Percentiles rank a stretch among this genome's conserved stretches.
Conservation (phyloP, 2,113 vertebrate species). For the Strix aluco region DNA sequence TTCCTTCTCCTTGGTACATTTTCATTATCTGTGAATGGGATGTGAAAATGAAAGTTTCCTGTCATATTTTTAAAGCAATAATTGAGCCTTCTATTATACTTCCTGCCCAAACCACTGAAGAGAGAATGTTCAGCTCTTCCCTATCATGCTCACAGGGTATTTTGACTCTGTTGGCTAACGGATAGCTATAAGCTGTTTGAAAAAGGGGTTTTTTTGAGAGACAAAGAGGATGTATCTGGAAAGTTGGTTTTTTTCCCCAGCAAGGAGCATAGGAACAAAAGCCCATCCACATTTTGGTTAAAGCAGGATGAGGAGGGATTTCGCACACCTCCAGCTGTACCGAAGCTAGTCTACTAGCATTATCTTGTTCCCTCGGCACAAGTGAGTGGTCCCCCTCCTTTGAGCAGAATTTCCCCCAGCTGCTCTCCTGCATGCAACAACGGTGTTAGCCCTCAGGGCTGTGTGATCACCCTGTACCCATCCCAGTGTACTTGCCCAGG, state of each 20-base stretch:
- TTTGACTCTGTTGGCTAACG: background rate
- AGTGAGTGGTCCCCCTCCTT: background rate
- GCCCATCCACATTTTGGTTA: background rate
- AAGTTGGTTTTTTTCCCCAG: background rate
- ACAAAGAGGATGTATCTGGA: background rate
- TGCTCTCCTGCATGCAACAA: background rate
- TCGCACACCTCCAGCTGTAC: accelerated
- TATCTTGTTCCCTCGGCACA: background rate
- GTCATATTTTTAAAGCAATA: slow-evolving; percentile 38
- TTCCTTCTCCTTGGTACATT: background rate
- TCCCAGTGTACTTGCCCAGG: background rate
- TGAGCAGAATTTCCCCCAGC: background rate
- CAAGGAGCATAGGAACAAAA: background rate
- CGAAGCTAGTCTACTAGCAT: background rate
- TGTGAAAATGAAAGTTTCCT: slow-evolving; percentile 37
- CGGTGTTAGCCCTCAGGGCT: background rate
- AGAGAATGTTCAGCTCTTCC: background rate
- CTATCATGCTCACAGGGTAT: background rate
- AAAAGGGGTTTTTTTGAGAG: background rate
- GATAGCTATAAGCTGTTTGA: background rate
- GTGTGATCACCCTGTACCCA: background rate
- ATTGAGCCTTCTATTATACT: slow-evolving; percentile 29
- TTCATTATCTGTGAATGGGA: slow-evolving; percentile 40
- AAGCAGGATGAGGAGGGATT: background rate
- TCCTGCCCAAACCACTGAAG: slow-evolving; percentile 1